These are phyloP conservation scores for Ahaetulla prasina DNA, from an alignment of 2,113 vertebrate genomes.

Conservation along the genomic window DNA sequence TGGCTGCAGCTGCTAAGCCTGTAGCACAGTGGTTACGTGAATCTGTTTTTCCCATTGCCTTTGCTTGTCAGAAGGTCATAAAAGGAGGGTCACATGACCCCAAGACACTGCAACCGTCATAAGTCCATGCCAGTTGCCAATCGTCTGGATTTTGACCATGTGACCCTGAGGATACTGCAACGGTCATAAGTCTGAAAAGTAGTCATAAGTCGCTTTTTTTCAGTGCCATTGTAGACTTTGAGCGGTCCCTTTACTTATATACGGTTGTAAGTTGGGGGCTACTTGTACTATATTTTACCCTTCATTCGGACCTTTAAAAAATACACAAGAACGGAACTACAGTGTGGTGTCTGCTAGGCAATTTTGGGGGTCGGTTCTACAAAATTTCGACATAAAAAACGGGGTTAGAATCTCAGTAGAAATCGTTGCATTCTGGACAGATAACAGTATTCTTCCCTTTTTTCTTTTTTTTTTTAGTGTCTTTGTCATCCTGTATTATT, in stretches of 20 bases:
- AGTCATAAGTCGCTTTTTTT: too few species aligned
- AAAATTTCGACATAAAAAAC: neutral
- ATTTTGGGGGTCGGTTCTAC: neutral
- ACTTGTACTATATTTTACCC: neutral
- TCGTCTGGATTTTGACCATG: too few species aligned
- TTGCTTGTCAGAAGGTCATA: too few species aligned
- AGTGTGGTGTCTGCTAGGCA: neutral
- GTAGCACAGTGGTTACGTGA: neutral
- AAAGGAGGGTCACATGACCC: too few species aligned
- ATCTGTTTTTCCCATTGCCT: neutral
- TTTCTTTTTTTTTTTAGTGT: too few species aligned
- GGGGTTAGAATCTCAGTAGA: rapidly evolving
- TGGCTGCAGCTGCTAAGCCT: neutral
- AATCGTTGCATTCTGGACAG: neutral
- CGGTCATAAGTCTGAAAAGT: too few species aligned
- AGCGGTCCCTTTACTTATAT: too few species aligned
- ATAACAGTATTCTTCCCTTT: neutral
- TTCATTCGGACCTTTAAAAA: neutral
- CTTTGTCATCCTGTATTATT: too few species aligned
- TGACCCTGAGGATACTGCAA: too few species aligned
- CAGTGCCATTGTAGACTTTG: too few species aligned
- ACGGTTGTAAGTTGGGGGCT: too few species aligned
- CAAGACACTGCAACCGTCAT: neutral
- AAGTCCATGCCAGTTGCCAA: neutral
- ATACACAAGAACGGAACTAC: neutral